Base-by-base conservation (phyloP, 1,140 invertebrate species). In the Platyscapa corneri region DNA sequence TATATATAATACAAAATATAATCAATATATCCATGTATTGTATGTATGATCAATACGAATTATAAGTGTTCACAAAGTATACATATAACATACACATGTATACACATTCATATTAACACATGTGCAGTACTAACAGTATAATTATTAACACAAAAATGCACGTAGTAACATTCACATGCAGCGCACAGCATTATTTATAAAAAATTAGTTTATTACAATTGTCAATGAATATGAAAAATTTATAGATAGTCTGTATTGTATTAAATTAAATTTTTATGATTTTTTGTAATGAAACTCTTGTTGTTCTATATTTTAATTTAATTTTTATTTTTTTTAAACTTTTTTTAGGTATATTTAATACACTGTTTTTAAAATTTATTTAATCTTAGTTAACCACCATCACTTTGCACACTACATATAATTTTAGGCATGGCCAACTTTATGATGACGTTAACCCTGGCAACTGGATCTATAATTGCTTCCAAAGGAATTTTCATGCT, bases 381-480 rank as follows among this genome's bases (percentile, higher is more conserved):
- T 76, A 46, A 76, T 67, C 16, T 3, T 77, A 77, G 82, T 37
- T 18, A 65, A 20, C 20, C 23, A 77, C 10, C 30, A 42, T 77
- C 32, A 67, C 42, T 84, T 88, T 88, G 79, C 80, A 86, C 49
- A 80, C 27, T 64, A 37, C 67, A 83, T 81, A 84, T 49, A 83
- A 89, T 94, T 95, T 87, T 94, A 95, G 94, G 93, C 89, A 86
- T 95, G 89, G 90, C 92, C 89, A 90, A 93, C 87, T 94, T 94
- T 89, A 91, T 93, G 88, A 93, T 93, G 87, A 93, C 94, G 89
- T 87, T 95, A 90, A 90, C 93, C 87, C 88, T 95, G 90, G 94
- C 94, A 89, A 90, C 95, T 88, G 95, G 95, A 89, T 94, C 95
- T 70, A 87, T 97, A 87, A 92, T 94, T 88, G 96, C 96, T 86